Percentiles rank a stretch among this genome's conserved stretches.
Conservation (phyloP, 1,140 invertebrate genomes). For the Chelonus insularis region DNA sequence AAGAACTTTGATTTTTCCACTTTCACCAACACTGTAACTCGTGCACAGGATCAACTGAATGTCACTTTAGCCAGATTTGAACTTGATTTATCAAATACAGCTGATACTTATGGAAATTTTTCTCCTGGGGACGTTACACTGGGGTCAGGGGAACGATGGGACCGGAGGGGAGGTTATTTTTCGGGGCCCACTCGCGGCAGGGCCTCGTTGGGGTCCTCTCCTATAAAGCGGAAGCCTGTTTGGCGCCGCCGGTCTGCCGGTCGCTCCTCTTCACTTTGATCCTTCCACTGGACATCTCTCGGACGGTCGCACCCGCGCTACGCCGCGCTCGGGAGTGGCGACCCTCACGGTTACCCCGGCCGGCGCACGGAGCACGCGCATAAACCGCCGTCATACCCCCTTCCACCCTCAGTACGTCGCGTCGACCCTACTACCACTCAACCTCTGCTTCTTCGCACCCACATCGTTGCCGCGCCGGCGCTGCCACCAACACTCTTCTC, state of each 20-base stretch:
- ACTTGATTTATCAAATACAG: too few relatives aligned
- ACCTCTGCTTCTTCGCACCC: neutral
- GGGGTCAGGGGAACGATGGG: slow-evolving; percentile 21
- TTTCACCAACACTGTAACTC: slow-evolving; percentile 30
- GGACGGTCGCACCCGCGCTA: slow-evolving; percentile 59
- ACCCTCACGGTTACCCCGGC: slow-evolving; percentile 53
- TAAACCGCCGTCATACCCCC: slow-evolving; percentile 29
- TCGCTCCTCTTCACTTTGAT: slow-evolving; percentile 46
- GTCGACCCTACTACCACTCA: slow-evolving; percentile 8
- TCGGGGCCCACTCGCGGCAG: slow-evolving; percentile 28
- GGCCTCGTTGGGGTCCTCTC: slow-evolving; percentile 33
- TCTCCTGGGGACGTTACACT: neutral
- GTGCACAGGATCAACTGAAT: slow-evolving; percentile 24
- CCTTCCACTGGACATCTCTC: slow-evolving; percentile 51
- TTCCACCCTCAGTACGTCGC: slow-evolving; percentile 18
- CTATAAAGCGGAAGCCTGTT: slow-evolving; percentile 42
- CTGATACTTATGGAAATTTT: neutral
- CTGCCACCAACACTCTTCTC: slow-evolving; percentile 11
- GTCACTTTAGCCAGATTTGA: neutral
- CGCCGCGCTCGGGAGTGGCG: slow-evolving; percentile 61
- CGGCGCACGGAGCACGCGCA: slow-evolving; percentile 51
- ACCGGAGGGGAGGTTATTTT: slow-evolving; percentile 19
- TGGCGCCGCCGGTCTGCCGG: slow-evolving; percentile 42
- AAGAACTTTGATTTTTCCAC: slow-evolving; percentile 15
- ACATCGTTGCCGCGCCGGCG: slow-evolving; percentile 8